Conservation (phyloP, 1,140 invertebrate genomes). For the Bacillus rossius region DNA sequence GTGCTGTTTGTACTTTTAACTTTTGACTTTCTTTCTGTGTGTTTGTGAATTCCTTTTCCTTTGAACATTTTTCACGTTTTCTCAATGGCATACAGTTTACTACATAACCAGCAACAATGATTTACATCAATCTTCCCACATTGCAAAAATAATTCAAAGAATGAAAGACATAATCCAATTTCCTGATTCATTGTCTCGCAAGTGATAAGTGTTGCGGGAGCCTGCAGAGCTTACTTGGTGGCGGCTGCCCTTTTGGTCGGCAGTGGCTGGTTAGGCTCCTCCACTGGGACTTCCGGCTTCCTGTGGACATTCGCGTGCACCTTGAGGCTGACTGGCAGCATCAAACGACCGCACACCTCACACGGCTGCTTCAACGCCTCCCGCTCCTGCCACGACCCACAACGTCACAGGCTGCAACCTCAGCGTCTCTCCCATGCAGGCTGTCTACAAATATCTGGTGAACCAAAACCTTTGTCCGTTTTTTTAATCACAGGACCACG, state of each 20-base stretch:
- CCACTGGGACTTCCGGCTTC: constrained; percentile 14
- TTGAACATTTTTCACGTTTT: too few species aligned
- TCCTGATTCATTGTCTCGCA: too few species aligned
- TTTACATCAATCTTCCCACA: too few species aligned
- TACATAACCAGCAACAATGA: neutral
- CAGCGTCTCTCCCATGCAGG: too few species aligned
- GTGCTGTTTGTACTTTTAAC: too few species aligned
- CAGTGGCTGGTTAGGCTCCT: neutral
- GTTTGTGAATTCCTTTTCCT: too few species aligned
- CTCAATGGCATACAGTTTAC: too few species aligned
- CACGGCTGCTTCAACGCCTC: constrained; percentile 46
- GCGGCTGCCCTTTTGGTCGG: constrained; percentile 12
- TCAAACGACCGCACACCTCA: constrained; percentile 46
- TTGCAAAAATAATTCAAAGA: too few species aligned
- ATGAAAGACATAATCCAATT: too few species aligned
- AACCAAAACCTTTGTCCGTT: neutral
- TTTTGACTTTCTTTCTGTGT: too few species aligned
- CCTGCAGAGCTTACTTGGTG: constrained; percentile 8
- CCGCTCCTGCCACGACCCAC: constrained; percentile 42
- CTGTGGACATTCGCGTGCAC: constrained; percentile 42
- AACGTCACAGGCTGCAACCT: neutral
- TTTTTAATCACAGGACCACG: neutral
- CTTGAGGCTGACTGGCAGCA: constrained; percentile 52
- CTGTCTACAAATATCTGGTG: neutral
- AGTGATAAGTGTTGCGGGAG: too few species aligned